Base-by-base conservation (phyloP, 2,113 vertebrate genomes). In the Pungitius pungitius region DNA sequence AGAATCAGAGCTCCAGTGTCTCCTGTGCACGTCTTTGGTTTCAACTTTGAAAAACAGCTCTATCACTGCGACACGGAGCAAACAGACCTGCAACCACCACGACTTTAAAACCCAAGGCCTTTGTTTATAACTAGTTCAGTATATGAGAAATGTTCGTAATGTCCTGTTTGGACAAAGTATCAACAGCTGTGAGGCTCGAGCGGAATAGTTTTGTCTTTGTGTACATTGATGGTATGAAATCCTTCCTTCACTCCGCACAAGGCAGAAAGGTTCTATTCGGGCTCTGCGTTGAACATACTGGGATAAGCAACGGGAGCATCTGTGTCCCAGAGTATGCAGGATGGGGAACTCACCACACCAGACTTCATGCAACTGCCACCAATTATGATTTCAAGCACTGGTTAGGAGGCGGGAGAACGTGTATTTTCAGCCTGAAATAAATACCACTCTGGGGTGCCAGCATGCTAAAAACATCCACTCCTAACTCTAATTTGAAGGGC, bases 401-500 rank as follows among this genome's bases (percentile, higher is more conserved):
- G 62, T 69, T 67, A 63, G 59, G 71, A 87, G 73, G 83, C 57
- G 73, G 77, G 59, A 78, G 37, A 65, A 11, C 70, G 73, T 85
- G 47, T 91, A 93, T 92, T 91, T 92, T 75, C 80, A 86, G 89
- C 62, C 74, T 73, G 73, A 85, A 88, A 90, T 92, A 94, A 93
- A 88, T 78, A 90, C 89, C 82, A 87, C 85, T 87, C 90, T 90
- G 66, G 58, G 67, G 56, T 81, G 80, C 87, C 91, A 91, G 82
- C 61, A 59, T n/a, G 82, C 92, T 89, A 91, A 93, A 93, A 92
- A 90, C 85, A 92, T 84, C 88, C 90, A 88, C 78, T 84, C 81
- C 45, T 87, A 83, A 85, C 90, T 90, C 83, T 93, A 92, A 92
- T 92, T 93, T 91, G 85, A 83, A 82, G 88, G 84, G 76, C 90